Base-by-base conservation (phyloP, 2,113 vertebrate genomes). In the Zingel zingel region DNA sequence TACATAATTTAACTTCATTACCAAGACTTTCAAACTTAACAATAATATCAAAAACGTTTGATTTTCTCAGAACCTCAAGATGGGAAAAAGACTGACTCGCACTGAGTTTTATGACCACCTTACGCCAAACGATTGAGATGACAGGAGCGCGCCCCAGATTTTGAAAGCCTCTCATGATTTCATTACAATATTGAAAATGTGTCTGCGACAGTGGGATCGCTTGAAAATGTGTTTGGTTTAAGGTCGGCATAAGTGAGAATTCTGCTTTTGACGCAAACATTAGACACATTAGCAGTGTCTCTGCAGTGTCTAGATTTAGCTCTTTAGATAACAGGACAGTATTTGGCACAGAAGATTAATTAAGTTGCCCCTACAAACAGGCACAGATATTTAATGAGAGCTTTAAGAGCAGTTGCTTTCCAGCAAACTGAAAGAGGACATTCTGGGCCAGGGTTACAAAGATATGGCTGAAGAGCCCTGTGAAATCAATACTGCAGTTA, bases 401-500 rank as follows among this genome's bases (percentile, higher is more conserved):
- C 18, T 73, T 73, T 50, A 65, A 74, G 23, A n/a, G 16, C 18
- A 15, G 19, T 33, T 27, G 50, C 23, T 71, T 62, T 53, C 15
- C 43, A 61, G 36, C 7, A 39, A 64, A 54, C 64, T 15, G 19
- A 36, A 63, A 57, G 48, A 81, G 62, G 39, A 74, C 63, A 67
- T 51, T 58, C 16, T 65, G 45, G 48, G 9, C 39, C 39, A 43
- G 39, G 67, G 39, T 63, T 59, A 62, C 56, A 80, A 25, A 62
- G 74, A 86, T 51, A 47, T 39, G 48, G 58, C 69, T 64, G 51
- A 65, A 54, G 51, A 51, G 36, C 27, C 39, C 6, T 15, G 27
- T 69, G n/a, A 74, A 73, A 81, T 81, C 81, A 69, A 84, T 87
- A 63, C 18, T 16, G 45, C 56, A 74, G 63, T 84, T 64, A 84